Base-by-base conservation (phyloP, 2,888 invertebrate species). In the Blastobasis adustella region DNA sequence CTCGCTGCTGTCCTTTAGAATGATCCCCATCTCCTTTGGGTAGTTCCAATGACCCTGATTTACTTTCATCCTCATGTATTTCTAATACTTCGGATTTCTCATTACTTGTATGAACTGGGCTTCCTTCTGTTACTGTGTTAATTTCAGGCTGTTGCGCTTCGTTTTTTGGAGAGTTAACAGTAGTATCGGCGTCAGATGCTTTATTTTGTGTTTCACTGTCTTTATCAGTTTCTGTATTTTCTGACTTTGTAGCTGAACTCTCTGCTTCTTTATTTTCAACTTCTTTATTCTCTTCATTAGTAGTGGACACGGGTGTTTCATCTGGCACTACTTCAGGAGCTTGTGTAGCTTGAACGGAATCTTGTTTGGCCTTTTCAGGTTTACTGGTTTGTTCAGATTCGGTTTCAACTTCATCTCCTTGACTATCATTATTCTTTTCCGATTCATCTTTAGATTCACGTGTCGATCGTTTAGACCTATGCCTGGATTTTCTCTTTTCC, bases 401-500 rank as follows among this genome's bases (percentile, higher is more conserved):
- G 36, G 49, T 56, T 37, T 80, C 79, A 46, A 59, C 49, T 50
- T 83, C 70, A 47, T 70, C 83, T 43, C 66, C 75, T 54, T 79
- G 79, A 57, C 74, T 79, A 40, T 82, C 81, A 44, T 69, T 60
- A 57, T 67, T 78, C 58, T 70, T 82, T n/a, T 85, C 83, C 40
- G 65, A 58, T 9, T 64, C 74, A 51, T 85, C 86, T 61, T 79
- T 83, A 3, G 79, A 73, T 55, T 81, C 84, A 5, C 76, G 71
- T 38, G 66, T 66, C n/a, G 68, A 64, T 49, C 76, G 71, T 59
- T 78, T 85, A 4, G 79, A 73, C 51, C 81, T 79, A 66, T 81
- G 85, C 64, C 77, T 82, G 44, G 71, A 70, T 61, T 82, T 85
- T 59, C 79, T 81, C 61, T 79, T 89, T 43, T 90, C 89, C 9